A percentile compares a stretch with the other conserved stretches of the same genome.
phyloP scores from a whole-genome alignment of 2,113 vertebrate species.

The Ammospiza caudacuta region DNA sequence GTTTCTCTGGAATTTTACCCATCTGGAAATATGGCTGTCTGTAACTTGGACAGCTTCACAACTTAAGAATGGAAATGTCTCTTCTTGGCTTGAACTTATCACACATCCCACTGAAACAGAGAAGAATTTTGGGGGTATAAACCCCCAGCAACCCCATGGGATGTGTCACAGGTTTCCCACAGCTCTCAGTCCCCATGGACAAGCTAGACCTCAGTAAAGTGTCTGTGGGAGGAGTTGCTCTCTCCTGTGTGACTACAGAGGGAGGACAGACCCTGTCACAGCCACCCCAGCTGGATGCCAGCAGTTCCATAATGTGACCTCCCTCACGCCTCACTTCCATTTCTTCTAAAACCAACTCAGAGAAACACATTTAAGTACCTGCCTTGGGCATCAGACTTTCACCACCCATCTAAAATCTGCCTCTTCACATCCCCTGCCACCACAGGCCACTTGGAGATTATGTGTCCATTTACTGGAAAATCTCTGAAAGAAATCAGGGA shows the following conservation, averaged over 20 bases:
- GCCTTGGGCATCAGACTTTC: background rate
- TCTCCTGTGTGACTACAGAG: background rate
- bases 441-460: background rate
- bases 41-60: background rate
- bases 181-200: background rate
- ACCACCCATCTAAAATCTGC: background rate
- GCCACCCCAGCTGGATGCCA: background rate
- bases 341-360: background rate
- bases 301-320: fast-evolving
- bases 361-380: background rate
- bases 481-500: background rate
- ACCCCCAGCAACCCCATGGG: background rate
- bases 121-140: background rate
- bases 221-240: background rate
- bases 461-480: background rate
- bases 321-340: background rate
- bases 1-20: constrained; percentile 21
- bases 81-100: background rate
- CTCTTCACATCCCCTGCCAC: background rate
- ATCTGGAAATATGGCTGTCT: constrained; percentile 14
- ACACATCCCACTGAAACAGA: background rate
- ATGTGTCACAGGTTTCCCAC: background rate
- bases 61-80: background rate
- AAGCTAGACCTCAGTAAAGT: background rate
- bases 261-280: background rate